Percentiles rank a stretch among this genome's conserved stretches.
These are phyloP conservation scores for Automeris io DNA, from an alignment of 2,888 invertebrate genomes.

Conservation along the genomic window DNA sequence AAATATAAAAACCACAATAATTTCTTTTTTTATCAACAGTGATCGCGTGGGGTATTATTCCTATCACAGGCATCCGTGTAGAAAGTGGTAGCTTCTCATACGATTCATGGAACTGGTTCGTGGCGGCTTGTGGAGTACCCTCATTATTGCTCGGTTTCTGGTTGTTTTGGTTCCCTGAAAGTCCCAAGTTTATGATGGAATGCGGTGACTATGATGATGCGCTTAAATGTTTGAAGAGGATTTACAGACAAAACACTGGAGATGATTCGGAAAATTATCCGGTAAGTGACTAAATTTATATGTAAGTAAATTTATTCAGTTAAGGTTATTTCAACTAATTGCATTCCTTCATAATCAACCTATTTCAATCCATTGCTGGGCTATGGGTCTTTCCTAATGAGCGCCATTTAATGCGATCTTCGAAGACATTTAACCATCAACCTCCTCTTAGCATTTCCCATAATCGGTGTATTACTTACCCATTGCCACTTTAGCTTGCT, in stretches of 20 bases:
- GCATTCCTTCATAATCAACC: too few species aligned
- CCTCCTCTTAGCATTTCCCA: too few species aligned
- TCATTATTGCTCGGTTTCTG: constrained; percentile 82
- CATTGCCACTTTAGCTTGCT: too few species aligned
- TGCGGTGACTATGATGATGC: constrained; percentile 88
- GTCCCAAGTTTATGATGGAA: constrained; percentile 89
- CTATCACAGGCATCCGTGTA: constrained; percentile 79
- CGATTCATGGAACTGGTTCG: constrained; percentile 89
- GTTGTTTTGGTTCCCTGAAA: constrained; percentile 87
- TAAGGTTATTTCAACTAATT: too few species aligned
- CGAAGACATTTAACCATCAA: too few species aligned
- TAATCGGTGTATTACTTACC: too few species aligned
- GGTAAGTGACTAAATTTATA: constrained; percentile 76
- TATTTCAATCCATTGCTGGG: too few species aligned
- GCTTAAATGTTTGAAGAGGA: constrained; percentile 80
- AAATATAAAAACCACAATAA: too few species aligned
- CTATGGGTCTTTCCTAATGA: too few species aligned
- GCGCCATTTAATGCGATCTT: too few species aligned
- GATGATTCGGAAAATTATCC: constrained; percentile 83
- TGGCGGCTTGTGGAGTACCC: constrained; percentile 84
- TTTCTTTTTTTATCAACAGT: constrained; percentile 63
- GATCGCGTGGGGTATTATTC: constrained; percentile 88
- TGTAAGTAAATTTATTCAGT: too few species aligned
- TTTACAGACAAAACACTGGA: constrained; percentile 85
- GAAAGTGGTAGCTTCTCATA: constrained; percentile 79